Evolutionary conservation across 2,113 vertebrate genomes (phyloP).

Genomic region (Syngnathus typhle): DNA sequence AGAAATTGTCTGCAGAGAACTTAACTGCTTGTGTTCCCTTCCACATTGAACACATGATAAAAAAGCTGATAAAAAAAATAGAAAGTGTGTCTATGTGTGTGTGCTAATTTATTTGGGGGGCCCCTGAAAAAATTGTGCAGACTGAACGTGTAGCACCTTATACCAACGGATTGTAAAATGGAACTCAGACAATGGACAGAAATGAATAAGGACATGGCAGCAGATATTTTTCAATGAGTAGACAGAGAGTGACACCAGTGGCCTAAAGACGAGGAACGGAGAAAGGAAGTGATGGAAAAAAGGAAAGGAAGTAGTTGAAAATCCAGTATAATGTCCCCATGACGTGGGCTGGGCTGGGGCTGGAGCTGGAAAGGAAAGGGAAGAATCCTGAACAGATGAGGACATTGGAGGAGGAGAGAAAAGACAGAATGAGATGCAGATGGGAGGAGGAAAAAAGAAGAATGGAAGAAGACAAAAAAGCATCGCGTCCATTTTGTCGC

Average conservation of each 20-base stretch:
- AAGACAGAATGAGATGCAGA: constrained; percentile 1
- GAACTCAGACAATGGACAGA: no score
- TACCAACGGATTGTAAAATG: no score
- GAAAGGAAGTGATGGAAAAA: constrained; percentile 11
- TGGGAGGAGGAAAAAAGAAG: not conserved
- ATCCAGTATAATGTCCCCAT: not conserved
- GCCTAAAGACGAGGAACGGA: not conserved
- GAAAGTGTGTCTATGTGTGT: not conserved
- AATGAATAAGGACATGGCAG: no score
- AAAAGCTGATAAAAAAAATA: constrained; percentile 16
- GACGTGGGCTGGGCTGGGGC: not conserved
- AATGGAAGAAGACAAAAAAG: not conserved
- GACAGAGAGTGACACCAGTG: no score
- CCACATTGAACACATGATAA: constrained; percentile 32
- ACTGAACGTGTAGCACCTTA: no score
- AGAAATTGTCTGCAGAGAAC: constrained; percentile 10
- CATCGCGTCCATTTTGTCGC: not conserved
- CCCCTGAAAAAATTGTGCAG: not conserved
- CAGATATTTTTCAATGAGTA: no score
- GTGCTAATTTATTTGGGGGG: not conserved
- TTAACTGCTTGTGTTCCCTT: constrained; percentile 44
- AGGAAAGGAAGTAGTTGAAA: not conserved
- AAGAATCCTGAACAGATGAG: constrained; percentile 1
- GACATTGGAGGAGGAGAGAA: constrained; percentile 16
- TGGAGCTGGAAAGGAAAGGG: no score